phyloP scores from a whole-genome alignment of 1,140 invertebrate genomes.

The Heliconius hewitsoni region DNA sequence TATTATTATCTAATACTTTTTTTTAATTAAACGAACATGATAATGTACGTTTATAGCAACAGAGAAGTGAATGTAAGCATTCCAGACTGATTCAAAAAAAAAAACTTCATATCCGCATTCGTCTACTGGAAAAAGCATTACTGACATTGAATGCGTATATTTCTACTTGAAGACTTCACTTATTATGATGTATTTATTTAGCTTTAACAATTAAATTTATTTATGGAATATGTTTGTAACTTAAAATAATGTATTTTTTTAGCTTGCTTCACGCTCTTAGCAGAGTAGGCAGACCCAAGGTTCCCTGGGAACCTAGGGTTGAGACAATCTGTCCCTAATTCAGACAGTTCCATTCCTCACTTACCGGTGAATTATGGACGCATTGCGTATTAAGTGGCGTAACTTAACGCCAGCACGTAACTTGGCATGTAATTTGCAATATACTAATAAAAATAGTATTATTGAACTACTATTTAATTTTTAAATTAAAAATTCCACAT shows the following conservation, averaged over 20 bases:
- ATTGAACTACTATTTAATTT: too few relatives aligned
- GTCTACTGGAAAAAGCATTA: slow-evolving; percentile 22
- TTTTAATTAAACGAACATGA: slow-evolving; percentile 8
- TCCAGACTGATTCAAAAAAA: slow-evolving; percentile 12
- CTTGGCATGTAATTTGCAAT: too few relatives aligned
- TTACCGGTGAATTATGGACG: too few relatives aligned
- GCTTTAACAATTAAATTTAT: not conserved
- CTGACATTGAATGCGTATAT: slow-evolving; percentile 6
- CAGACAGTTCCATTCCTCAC: too few relatives aligned
- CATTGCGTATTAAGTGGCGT: too few relatives aligned
- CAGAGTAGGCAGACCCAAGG: too few relatives aligned
- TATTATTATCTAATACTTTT: slow-evolving; percentile 8
- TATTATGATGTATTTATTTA: not conserved
- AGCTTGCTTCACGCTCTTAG: not conserved
- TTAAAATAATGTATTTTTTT: not conserved
- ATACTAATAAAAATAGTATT: too few relatives aligned
- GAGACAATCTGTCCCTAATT: too few relatives aligned
- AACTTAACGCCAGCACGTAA: too few relatives aligned
- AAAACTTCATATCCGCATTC: slow-evolving; percentile 28
- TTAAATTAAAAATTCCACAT: too few relatives aligned
- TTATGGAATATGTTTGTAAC: not conserved
- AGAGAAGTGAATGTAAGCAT: slow-evolving; percentile 20
- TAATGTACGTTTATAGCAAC: slow-evolving; percentile 46
- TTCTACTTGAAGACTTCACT: slow-evolving; percentile 2
- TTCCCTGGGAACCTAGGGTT: too few relatives aligned